These are phyloP conservation scores for Okamejei kenojei DNA, from an alignment of 2,797 vertebrate genomes.

Conservation along the genomic window DNA sequence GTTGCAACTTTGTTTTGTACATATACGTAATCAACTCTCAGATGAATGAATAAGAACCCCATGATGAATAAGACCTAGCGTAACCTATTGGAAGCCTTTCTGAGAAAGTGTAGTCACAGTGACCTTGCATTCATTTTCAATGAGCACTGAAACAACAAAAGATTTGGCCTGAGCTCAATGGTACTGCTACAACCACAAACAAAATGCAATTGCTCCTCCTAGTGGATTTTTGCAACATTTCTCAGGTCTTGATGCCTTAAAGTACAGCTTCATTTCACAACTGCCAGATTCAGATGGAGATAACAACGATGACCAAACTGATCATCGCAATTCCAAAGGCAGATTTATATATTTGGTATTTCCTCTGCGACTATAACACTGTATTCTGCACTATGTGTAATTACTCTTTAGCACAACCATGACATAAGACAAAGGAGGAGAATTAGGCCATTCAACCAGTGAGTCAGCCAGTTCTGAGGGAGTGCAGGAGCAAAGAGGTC, in stretches of 20 bases:
- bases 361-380: too few relatives aligned
- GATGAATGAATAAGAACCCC: neutral
- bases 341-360: neutral
- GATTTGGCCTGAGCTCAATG: neutral
- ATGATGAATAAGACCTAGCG: neutral
- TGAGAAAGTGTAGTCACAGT: neutral
- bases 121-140: neutral
- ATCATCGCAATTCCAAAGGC: neutral
- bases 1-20: neutral
- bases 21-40: neutral
- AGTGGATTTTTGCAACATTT: neutral
- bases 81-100: neutral
- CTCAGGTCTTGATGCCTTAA: neutral
- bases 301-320: neutral
- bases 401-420: too few relatives aligned
- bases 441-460: too few relatives aligned
- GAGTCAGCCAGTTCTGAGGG: too few relatives aligned
- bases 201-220: conserved; percentile 22
- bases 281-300: neutral
- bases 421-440: too few relatives aligned
- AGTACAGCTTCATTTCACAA: neutral
- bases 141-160: conserved; percentile 6
- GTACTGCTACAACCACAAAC: neutral
- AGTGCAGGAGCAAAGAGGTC: too few relatives aligned
- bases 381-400: too few relatives aligned